Evolutionary conservation across 2,888 invertebrate genomes (phyloP), one percentile per base, ranked within the genome.

Genomic region (Apotomis betuletana): DNA sequence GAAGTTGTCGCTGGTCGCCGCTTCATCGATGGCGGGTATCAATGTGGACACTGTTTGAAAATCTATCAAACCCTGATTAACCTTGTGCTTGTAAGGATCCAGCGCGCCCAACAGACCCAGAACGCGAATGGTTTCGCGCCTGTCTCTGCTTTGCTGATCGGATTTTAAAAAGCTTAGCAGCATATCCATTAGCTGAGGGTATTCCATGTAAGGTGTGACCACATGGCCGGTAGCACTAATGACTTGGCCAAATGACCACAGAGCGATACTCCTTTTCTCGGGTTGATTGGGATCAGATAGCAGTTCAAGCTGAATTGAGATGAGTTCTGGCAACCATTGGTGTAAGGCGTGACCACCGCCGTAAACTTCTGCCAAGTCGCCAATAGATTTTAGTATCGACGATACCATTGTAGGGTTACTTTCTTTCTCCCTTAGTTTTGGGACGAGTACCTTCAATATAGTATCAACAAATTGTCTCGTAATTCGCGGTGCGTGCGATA

Each of bases 21-120:
- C 92, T 0, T 95, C 94, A 83, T 96, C 95, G 1, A 95, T 94
- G 80, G 96, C 94, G 0, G 98, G 96, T 73, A 98, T 96, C 51
- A 98, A 93, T 6, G 96, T 96, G 0, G 97, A 96, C 76, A 96
- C 96, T 6, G 95, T 96, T 87, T 97, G 97, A 74, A 96, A 96
- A 84, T 98, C 98, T 69, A 99, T 97, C 77, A 98, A 94, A 0
- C 99, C 99, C 75, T 98, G 95, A 87, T 97, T 98, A 90, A 99
- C 97, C 92, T 99, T 99, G 86, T 99, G 98, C 83, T 98, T 98
- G 90, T 99, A 99, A 0, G 99, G 99, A 94, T 99, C 99, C 79
- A 99, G 94, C 0, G 99, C 99, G 4, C 99, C 99, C 0, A 99
- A 93, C 9, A 99, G 91, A 0, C 99, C 99, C 44, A 99, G 91